phyloP scores from a whole-genome alignment of 2,797 vertebrate species.

The Sebastes melanostomus region DNA sequence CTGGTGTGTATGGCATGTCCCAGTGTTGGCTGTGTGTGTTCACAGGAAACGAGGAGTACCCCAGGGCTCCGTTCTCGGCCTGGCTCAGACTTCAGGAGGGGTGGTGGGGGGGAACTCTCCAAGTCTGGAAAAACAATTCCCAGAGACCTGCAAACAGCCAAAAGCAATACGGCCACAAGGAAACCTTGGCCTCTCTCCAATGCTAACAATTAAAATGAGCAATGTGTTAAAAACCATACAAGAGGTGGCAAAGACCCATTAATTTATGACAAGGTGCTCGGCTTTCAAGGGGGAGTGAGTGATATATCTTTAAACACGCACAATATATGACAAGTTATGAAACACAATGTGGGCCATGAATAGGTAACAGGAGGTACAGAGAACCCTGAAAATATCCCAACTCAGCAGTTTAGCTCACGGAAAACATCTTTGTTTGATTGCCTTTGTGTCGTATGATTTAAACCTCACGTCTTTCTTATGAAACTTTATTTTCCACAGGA shows the following conservation, averaged over 20 bases:
- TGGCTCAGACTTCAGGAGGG: slow-evolving; percentile 39
- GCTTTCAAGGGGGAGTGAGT: slow-evolving; percentile 20
- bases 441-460: not conserved
- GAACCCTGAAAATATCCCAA: not conserved
- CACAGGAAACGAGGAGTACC: slow-evolving; percentile 63
- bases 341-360: not conserved
- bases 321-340: not conserved
- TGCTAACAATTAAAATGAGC: slow-evolving; percentile 63
- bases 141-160: slow-evolving; percentile 61
- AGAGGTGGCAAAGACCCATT: slow-evolving; percentile 40
- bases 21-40: slow-evolving; percentile 30
- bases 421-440: not conserved
- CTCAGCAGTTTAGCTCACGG: not conserved
- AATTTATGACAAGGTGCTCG: slow-evolving; percentile 27
- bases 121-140: slow-evolving; percentile 72
- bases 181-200: slow-evolving; percentile 60
- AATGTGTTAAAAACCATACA: slow-evolving; percentile 50
- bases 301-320: slow-evolving; percentile 18
- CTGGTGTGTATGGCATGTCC: slow-evolving; percentile 22
- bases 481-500: slow-evolving; percentile 1
- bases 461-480: not conserved
- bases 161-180: slow-evolving; percentile 61
- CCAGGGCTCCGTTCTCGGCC: slow-evolving; percentile 56
- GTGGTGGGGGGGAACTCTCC: slow-evolving; percentile 2
- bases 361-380: not conserved